These are phyloP conservation scores for Eupithecia subfuscata DNA, from an alignment of 2,888 invertebrate genomes.

Conservation along the genomic window DNA sequence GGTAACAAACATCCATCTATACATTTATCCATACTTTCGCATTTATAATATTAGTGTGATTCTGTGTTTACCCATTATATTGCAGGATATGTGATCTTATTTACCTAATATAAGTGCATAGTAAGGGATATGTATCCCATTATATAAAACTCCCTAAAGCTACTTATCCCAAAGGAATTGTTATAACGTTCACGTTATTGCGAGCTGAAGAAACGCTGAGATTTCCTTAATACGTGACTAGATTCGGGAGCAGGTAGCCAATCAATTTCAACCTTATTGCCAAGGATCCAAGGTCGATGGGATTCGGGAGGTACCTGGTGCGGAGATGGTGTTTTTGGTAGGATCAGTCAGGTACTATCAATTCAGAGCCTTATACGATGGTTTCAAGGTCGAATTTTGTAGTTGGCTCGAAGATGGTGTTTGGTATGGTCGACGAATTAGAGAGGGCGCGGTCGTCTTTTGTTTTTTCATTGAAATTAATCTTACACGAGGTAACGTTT, in stretches of 20 bases:
- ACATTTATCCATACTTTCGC: too few relatives aligned
- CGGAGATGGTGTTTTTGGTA: background rate
- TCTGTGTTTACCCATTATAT: too few relatives aligned
- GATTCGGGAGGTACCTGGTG: background rate
- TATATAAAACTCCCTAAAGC: background rate
- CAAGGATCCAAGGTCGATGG: background rate
- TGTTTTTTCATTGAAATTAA: background rate
- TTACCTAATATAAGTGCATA: background rate
- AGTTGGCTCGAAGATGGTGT: background rate
- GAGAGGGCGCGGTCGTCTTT: background rate
- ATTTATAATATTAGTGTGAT: too few relatives aligned
- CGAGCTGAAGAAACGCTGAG: conserved; percentile 10
- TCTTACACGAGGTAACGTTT: background rate
- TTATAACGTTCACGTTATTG: conserved; percentile 12
- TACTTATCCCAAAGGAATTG: conserved; percentile 3
- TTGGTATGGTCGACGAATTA: background rate
- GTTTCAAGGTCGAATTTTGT: background rate
- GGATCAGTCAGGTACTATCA: background rate
- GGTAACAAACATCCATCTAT: too few relatives aligned
- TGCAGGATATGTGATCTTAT: too few relatives aligned
- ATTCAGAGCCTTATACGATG: background rate
- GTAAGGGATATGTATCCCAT: conserved; percentile 2
- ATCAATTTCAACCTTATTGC: conserved; percentile 1
- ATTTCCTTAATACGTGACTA: conserved; percentile 11
- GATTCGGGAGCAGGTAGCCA: background rate